Evolutionary conservation across 2,113 vertebrate species (phyloP).

Genomic region (Perca flavescens): DNA sequence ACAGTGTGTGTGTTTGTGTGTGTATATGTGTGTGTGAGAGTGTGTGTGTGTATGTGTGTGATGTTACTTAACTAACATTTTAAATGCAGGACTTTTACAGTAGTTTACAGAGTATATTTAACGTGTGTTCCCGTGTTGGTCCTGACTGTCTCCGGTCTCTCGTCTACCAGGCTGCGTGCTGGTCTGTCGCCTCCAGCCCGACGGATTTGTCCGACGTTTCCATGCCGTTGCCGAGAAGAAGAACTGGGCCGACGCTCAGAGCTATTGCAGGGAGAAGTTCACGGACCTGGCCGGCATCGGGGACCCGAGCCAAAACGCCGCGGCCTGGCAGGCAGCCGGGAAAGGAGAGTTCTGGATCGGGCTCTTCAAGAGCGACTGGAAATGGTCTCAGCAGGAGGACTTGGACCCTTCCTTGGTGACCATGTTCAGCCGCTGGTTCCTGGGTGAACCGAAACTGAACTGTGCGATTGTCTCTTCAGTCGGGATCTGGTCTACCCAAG

Average conservation of each 20-base stretch:
- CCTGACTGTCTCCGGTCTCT: background rate
- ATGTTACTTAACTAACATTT: too few relatives aligned
- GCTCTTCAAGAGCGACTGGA: slow-evolving; percentile 1
- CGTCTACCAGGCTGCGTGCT: background rate
- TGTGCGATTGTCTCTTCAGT: fast-evolving
- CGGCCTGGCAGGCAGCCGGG: background rate
- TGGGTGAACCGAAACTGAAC: fast-evolving
- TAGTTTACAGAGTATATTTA: too few relatives aligned
- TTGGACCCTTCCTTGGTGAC: fast-evolving
- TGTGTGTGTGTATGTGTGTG: too few relatives aligned
- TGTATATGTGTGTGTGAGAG: too few relatives aligned
- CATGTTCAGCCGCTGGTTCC: background rate
- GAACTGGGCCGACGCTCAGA: slow-evolving; percentile 26
- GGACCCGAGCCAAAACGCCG: fast-evolving
- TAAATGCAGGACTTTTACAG: too few relatives aligned
- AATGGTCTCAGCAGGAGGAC: background rate
- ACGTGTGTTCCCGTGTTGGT: too few relatives aligned
- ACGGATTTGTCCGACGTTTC: background rate
- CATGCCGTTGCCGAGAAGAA: fast-evolving
- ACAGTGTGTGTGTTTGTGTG: too few relatives aligned
- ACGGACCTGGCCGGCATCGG: slow-evolving; percentile 34
- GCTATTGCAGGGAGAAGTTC: slow-evolving; percentile 16
- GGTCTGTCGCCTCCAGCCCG: background rate
- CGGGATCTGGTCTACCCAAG: fast-evolving
- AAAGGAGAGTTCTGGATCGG: slow-evolving; percentile 24